Conservation (phyloP, 2,888 invertebrate genomes). For the Agonopterix alstromeriana region DNA sequence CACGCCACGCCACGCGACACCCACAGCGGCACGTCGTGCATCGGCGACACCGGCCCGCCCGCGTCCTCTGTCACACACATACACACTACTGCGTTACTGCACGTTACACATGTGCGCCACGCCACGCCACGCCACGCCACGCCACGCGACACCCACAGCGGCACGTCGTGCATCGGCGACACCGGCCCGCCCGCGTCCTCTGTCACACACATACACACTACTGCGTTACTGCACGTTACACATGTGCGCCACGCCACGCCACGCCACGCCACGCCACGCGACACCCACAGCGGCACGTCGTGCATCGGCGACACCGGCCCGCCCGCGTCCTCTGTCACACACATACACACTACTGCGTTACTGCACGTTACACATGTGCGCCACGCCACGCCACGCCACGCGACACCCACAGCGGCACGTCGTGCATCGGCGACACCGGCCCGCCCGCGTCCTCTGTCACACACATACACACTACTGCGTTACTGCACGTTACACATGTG, state of each 20-base stretch:
- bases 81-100: conserved; percentile 1
- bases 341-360: conserved; percentile 1
- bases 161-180: conserved; percentile 99
- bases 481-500: too few relatives aligned
- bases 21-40: conserved; percentile 98
- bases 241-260: too few relatives aligned
- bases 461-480: too few relatives aligned
- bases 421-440: conserved; percentile 97
- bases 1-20: too few relatives aligned
- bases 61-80: conserved; percentile 78
- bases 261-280: too few relatives aligned
- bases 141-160: conserved; percentile 82
- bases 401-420: conserved; percentile 90
- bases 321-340: conserved; percentile 80
- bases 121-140: too few relatives aligned
- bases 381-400: too few relatives aligned
- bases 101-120: neutral
- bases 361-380: neutral
- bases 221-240: neutral
- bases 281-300: conserved; percentile 93
- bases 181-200: conserved; percentile 88
- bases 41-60: conserved; percentile 91
- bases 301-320: conserved; percentile 96
- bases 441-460: conserved; percentile 83
- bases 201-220: conserved; percentile 34